Evolutionary conservation across 2,797 vertebrate genomes (phyloP).

Genomic region (Perodicticus potto): DNA sequence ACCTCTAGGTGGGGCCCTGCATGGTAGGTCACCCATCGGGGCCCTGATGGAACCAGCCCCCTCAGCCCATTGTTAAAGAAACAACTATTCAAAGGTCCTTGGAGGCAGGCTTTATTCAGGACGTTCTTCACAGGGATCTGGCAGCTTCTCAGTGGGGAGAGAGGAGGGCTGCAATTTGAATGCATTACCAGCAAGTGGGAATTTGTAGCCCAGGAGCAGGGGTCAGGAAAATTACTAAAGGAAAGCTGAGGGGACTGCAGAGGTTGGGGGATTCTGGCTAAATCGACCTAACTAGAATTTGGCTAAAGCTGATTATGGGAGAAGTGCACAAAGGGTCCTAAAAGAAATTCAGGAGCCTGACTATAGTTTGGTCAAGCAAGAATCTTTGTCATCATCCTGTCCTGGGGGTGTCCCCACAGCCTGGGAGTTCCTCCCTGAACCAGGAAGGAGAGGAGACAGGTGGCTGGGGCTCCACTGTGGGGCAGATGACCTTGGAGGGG

Average conservation of each 20-base stretch:
- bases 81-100: background rate
- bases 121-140: accelerated
- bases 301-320: background rate
- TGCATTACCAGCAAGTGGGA: background rate
- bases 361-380: background rate
- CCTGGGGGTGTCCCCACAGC: background rate
- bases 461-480: background rate
- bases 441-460: no score
- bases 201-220: background rate
- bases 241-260: no score
- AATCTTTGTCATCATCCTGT: background rate
- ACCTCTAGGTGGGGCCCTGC: background rate
- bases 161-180: background rate
- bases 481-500: background rate
- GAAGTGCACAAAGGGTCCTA: background rate
- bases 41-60: background rate
- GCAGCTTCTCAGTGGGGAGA: background rate
- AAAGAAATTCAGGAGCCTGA: background rate
- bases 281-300: background rate
- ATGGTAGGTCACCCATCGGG: background rate
- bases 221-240: background rate
- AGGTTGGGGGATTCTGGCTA: background rate
- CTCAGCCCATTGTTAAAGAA: background rate
- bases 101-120: background rate
- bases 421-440: background rate